Evolutionary conservation across 2,888 invertebrate species (phyloP), one percentile per base, ranked within the genome.

Genomic region (Cosmia trapezina): DNA sequence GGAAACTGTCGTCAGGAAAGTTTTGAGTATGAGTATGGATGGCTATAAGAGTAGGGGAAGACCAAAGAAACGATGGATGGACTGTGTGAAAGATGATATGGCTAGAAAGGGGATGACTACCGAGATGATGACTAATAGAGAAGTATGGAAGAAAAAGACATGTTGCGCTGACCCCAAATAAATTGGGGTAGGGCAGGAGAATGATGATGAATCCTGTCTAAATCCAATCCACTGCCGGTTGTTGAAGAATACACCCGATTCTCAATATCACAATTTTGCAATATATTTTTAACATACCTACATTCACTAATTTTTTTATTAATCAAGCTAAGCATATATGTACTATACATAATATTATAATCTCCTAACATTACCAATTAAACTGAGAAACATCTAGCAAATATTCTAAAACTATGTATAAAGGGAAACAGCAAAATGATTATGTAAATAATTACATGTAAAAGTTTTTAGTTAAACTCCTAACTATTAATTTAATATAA

Each of bases 251-350:
- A 59, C 41, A 59, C 9, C 57, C 19, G 51, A 28, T 28, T 67
- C 17, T 78, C 49, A 78, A 73, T 78, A 81, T 78, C 83, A 78
- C 80, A 83, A 71, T 73, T 14, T 62, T 59, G 78, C 49, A 82
- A 78, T 73, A 57, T 57, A 76, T 62, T 61, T 64, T 61, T 6
- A 62, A 45, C 47, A 28, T 41, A n/a, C n/a, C n/a, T n/a, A 37
- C 14, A 0, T 67, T 63, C 28, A 59, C 37, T 51, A 57, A 19
- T 33, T 33, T 17, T n/a, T 47, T 2, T 67, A 57, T 81, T 71
- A 76, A 47, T 64, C 19, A 83, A 80, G 83, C 73, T 70, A 83
- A 73, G 69, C 83, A 73, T 57, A 67, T 61, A 73, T 57, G 64
- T 61, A 68, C 19, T 57, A 47, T 54, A 57, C 9, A 70, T 59